Percentiles rank a stretch among this genome's conserved stretches.
These are phyloP conservation scores for Rhodinocichla rosea DNA, from an alignment of 2,113 vertebrate species.

Conservation along the genomic window DNA sequence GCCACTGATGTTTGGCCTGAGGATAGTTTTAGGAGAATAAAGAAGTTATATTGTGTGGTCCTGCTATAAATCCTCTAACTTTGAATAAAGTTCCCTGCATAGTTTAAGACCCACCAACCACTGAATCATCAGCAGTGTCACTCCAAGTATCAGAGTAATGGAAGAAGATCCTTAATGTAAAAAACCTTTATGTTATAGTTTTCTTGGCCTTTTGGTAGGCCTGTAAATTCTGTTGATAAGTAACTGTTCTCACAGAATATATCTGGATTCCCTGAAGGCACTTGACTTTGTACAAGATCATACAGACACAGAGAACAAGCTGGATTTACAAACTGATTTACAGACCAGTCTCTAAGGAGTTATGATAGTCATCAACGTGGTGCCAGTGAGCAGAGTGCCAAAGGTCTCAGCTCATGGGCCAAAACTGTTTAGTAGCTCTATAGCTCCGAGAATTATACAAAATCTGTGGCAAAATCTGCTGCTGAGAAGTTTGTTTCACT, in stretches of 20 bases:
- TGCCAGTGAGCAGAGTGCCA: background rate
- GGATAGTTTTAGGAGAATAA: background rate
- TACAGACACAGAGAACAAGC: background rate
- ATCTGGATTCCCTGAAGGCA: background rate
- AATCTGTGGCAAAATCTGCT: background rate
- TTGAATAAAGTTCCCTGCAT: background rate
- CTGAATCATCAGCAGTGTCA: background rate
- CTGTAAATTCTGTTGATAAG: background rate
- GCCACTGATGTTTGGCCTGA: background rate
- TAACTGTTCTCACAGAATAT: background rate
- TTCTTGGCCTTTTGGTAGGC: background rate
- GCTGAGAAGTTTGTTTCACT: background rate
- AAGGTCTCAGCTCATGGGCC: background rate
- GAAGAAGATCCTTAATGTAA: background rate
- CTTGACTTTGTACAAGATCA: background rate
- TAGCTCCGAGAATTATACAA: background rate
- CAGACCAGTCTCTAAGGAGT: background rate
- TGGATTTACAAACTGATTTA: background rate
- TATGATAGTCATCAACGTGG: accelerated
- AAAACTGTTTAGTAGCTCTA: background rate
- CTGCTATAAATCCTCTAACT: background rate
- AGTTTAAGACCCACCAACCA: background rate
- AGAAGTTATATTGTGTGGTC: background rate
- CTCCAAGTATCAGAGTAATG: background rate
- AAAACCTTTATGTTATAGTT: background rate